Evolutionary conservation across 2,113 vertebrate genomes (phyloP).

Genomic region (Meriones unguiculatus): DNA sequence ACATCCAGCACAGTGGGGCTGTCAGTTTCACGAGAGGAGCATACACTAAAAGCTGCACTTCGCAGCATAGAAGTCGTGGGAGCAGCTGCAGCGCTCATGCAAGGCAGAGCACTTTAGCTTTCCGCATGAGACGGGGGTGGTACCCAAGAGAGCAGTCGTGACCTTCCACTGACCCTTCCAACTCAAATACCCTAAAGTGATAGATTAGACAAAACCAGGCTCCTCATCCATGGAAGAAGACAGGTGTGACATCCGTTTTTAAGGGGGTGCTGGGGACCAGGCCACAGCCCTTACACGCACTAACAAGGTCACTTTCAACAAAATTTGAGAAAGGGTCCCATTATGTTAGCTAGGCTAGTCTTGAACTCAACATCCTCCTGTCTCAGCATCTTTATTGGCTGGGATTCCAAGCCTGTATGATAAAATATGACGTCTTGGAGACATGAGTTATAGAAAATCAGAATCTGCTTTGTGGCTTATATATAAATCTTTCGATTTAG

Average conservation of each 20-base stretch:
- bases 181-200: neutral
- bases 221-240: constrained; percentile 1
- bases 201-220: neutral
- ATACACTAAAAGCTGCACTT: neutral
- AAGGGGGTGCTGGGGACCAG: neutral
- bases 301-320: neutral
- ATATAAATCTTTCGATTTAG: neutral
- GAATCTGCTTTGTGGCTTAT: neutral
- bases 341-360: neutral
- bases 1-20: neutral
- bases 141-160: neutral
- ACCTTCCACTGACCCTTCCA: neutral
- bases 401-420: neutral
- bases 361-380: neutral
- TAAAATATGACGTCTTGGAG: neutral
- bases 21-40: neutral
- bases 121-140: neutral
- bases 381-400: neutral
- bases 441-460: constrained; percentile 13
- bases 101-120: neutral
- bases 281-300: neutral
- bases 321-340: neutral
- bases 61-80: rapidly evolving
- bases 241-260: neutral
- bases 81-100: neutral